Evolutionary conservation across 2,888 invertebrate genomes (phyloP), one percentile per base, ranked within the genome.

Genomic region (Leptarthrus brevirostris): DNA sequence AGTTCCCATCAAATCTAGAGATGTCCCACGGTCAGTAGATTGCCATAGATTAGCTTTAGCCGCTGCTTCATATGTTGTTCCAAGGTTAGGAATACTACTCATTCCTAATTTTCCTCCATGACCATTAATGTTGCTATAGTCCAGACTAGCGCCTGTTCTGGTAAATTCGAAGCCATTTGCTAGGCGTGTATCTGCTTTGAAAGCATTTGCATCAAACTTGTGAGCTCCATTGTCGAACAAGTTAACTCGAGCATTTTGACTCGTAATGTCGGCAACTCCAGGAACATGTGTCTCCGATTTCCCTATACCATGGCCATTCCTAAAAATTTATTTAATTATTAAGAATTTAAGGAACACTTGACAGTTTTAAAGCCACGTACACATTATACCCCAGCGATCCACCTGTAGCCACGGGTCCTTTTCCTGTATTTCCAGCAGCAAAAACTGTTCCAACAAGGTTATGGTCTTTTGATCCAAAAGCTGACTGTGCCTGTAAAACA

Each of bases 241-340:
- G 75, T 81, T 83, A 0, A 78, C 74, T 8, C 79, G 79, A 0
- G 78, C 79, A 3, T 78, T 76, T 24, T 76, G 77, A 0, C 79
- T 74, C 2, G 80, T 79, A n/a, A 69, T 75, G 2, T 79, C 79
- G 2, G 79, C 22, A 3, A 64, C 22, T 5, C 78, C 78, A 10
- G 78, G 78, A 0, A 79, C 81, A 24, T 80, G 78, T 2, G 78
- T 74, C 49, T 81, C 81, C 54, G 80, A 78, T 22, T 83, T 1
- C 0, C 80, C 79, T 2, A 83, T 36, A 0, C 80, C 77, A 73
- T 81, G 80, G 0, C 80, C 80, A 72, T 83, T 78, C n/a, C 83
- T 83, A 34, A 2, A 14, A 64, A 64, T 6, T 1, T 3, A 34
- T 34, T 10, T 16, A 2, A 30, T 5, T 22, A 16, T 16, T n/a